These are phyloP conservation scores for Chionomys nivalis DNA, from an alignment of 2,113 vertebrate species.

Conservation along the genomic window DNA sequence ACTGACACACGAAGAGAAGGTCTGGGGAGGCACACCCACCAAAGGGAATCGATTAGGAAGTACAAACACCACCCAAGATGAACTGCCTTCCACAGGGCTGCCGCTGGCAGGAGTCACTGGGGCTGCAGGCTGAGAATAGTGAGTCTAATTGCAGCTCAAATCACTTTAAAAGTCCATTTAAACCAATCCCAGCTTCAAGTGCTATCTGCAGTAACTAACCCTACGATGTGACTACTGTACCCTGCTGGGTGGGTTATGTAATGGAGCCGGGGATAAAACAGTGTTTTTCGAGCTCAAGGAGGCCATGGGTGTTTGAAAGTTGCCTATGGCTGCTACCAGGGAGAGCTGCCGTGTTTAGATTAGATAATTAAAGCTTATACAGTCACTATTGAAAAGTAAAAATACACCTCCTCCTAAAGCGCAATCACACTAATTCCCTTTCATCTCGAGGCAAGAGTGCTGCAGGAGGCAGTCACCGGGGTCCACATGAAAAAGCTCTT, in stretches of 20 bases:
- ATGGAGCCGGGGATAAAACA: not conserved
- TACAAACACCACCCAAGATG: not conserved
- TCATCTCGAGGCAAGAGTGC: not conserved
- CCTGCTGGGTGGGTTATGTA: not conserved
- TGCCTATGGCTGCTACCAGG: not conserved
- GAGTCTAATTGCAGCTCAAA: not conserved
- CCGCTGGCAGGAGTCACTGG: not conserved
- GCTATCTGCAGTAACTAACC: not conserved
- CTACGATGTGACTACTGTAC: not conserved
- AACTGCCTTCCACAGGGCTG: not conserved
- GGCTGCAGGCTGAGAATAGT: not conserved
- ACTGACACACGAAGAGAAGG: not conserved
- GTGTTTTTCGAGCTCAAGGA: not conserved
- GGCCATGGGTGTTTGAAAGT: not conserved
- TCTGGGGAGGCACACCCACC: not conserved
- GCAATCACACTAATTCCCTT: constrained; percentile 61
- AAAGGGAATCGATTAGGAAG: not conserved
- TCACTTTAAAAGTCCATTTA: not conserved
- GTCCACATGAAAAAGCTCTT: not conserved
- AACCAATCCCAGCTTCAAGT: not conserved
- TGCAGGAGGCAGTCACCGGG: not conserved
- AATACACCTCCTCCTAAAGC: constrained; percentile 2
- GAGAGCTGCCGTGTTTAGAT: constrained; percentile 25
- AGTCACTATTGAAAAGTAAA: constrained; percentile 49
- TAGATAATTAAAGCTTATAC: constrained; percentile 56